These are phyloP conservation scores for Lissocephala sabroskyi DNA, from an alignment of 2,888 invertebrate genomes.

Conservation along the genomic window DNA sequence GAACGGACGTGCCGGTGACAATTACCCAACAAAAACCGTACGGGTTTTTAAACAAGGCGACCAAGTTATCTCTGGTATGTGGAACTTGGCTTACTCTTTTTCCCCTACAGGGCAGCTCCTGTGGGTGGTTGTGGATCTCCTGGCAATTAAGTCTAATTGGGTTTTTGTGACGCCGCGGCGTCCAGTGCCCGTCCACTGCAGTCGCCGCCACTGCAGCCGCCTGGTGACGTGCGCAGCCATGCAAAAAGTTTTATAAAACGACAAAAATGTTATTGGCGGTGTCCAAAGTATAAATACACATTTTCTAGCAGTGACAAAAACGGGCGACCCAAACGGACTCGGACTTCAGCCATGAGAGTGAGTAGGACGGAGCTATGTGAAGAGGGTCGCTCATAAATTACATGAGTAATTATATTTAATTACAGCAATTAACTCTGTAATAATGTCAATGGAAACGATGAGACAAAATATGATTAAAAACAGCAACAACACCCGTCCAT, in stretches of 20 bases:
- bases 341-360: too few relatives aligned
- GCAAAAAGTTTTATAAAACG: slow-evolving; percentile 44
- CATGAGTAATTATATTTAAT: slow-evolving; percentile 60
- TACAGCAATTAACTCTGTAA: slow-evolving; percentile 60
- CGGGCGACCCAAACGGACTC: too few relatives aligned
- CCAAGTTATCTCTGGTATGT: slow-evolving; percentile 10
- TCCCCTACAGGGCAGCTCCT: background rate
- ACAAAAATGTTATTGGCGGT: slow-evolving; percentile 22
- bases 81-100: background rate
- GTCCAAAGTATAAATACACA: slow-evolving; percentile 21
- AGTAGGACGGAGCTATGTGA: background rate
- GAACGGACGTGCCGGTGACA: slow-evolving; percentile 59
- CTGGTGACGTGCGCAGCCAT: slow-evolving; percentile 24
- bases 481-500: slow-evolving; percentile 7
- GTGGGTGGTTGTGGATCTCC: slow-evolving; percentile 21
- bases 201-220: slow-evolving; percentile 39
- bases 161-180: background rate
- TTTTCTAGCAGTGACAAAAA: slow-evolving; percentile 18
- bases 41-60: slow-evolving; percentile 21
- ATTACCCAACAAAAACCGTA: slow-evolving; percentile 40
- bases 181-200: background rate
- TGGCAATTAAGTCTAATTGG: slow-evolving; percentile 46
- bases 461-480: slow-evolving; percentile 56
- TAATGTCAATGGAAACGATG: slow-evolving; percentile 63
- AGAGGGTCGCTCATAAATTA: slow-evolving; percentile 61